These are phyloP conservation scores for Ectemnius lituratus DNA, from an alignment of 2,888 invertebrate genomes.

Conservation along the genomic window DNA sequence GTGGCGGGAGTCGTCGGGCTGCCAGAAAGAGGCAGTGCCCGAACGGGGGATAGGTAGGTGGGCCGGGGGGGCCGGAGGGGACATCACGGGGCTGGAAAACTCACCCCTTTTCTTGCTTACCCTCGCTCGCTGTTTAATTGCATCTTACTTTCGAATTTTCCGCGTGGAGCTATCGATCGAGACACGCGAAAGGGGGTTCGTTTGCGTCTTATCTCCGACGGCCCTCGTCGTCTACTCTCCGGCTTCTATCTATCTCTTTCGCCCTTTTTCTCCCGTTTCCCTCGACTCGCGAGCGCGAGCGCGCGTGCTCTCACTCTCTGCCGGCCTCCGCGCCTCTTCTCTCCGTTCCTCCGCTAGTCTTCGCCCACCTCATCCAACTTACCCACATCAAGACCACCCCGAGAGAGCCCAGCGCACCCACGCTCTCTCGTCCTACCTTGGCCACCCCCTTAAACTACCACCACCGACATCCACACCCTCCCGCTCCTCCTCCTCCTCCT, in stretches of 20 bases:
- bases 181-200: conserved; percentile 75
- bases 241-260: conserved; percentile 48
- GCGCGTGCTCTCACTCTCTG: conserved; percentile 37
- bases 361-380: conserved; percentile 58
- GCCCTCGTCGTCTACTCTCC: conserved; percentile 68
- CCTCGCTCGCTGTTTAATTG: conserved; percentile 78
- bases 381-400: conserved; percentile 60
- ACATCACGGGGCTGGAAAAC: conserved; percentile 74
- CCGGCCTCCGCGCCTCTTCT: conserved; percentile 18
- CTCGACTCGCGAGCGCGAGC: conserved; percentile 24
- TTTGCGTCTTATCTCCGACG: conserved; percentile 78
- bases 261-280: conserved; percentile 57
- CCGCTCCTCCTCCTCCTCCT: too few relatives aligned
- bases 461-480: not conserved
- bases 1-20: conserved; percentile 56
- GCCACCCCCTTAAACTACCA: not conserved
- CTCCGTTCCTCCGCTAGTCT: conserved; percentile 46
- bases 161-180: conserved; percentile 78
- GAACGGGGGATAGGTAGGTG: conserved; percentile 20
- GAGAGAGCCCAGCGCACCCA: conserved; percentile 55
- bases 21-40: conserved; percentile 47
- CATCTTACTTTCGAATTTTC: conserved; percentile 79
- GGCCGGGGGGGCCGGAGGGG: conserved; percentile 45
- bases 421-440: conserved; percentile 42
- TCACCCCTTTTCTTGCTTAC: conserved; percentile 78